phyloP scores from a whole-genome alignment of 2,888 invertebrate species.

The Microchrysa polita region DNA sequence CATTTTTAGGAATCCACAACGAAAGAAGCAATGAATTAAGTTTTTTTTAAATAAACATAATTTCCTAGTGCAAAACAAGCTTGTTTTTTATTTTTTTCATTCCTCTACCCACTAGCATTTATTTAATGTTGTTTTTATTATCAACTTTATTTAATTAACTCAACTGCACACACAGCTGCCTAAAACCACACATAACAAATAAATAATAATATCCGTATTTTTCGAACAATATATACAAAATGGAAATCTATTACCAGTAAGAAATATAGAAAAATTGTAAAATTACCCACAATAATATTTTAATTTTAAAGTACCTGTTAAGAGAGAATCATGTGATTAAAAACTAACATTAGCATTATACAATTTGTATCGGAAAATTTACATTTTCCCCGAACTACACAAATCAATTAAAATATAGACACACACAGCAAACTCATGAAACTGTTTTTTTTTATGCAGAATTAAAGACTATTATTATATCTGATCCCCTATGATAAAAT shows the following conservation, averaged over 20 bases:
- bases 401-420: neutral
- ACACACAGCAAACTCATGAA: neutral
- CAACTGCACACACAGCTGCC: conserved; percentile 21
- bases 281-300: conserved; percentile 50
- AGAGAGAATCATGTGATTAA: conserved; percentile 52
- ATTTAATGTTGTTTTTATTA: neutral
- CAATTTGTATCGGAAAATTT: neutral
- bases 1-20: conserved; percentile 1
- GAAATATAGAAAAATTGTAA: conserved; percentile 16
- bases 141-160: neutral
- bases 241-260: conserved; percentile 21
- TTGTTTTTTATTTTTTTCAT: conserved; percentile 30
- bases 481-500: too few relatives aligned
- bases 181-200: conserved; percentile 26
- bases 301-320: conserved; percentile 54
- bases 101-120: conserved; percentile 18
- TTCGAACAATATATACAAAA: neutral
- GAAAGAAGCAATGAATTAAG: neutral
- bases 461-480: too few relatives aligned
- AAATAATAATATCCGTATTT: conserved; percentile 27
- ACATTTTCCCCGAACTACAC: conserved; percentile 11
- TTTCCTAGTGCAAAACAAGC: conserved; percentile 8
- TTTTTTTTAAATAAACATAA: too few relatives aligned
- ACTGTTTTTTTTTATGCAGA: neutral
- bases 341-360: conserved; percentile 20